These are phyloP conservation scores for Lasiurus cinereus DNA, from an alignment of 2,113 vertebrate species.

Conservation along the genomic window DNA sequence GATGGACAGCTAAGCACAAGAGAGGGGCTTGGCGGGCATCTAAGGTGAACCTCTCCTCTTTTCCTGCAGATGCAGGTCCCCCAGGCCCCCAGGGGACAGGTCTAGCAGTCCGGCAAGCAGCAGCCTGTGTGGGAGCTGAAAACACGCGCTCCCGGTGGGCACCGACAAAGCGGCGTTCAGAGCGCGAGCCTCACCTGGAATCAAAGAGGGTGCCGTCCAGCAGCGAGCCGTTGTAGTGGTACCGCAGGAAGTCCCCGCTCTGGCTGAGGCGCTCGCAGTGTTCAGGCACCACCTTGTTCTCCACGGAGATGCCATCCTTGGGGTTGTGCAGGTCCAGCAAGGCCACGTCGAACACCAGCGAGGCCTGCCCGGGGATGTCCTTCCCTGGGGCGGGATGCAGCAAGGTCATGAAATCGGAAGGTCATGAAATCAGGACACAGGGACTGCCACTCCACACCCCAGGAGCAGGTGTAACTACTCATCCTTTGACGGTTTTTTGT, in stretches of 20 bases:
- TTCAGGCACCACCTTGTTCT: conserved; percentile 90
- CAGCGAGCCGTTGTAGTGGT: conserved; percentile 97
- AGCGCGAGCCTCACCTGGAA: conserved; percentile 91
- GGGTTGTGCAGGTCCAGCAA: conserved; percentile 98
- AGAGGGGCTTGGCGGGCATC: neutral
- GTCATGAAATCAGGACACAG: neutral
- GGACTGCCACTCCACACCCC: neutral
- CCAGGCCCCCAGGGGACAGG: neutral
- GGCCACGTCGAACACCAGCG: conserved; percentile 96
- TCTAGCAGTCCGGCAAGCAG: neutral
- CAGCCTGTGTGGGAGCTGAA: neutral
- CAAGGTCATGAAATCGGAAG: neutral
- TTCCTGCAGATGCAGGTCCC: neutral
- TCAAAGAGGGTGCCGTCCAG: conserved; percentile 97
- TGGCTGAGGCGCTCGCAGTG: conserved; percentile 91
- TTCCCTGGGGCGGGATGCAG: conserved; percentile 89
- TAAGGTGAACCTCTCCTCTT: neutral
- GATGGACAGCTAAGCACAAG: neutral
- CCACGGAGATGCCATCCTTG: conserved; percentile 93
- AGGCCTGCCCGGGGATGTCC: conserved; percentile 97
- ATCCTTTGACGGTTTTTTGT: no score
- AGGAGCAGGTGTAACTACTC: no score
- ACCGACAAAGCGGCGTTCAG: neutral
- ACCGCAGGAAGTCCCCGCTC: conserved; percentile 95
- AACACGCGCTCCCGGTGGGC: neutral